Conservation (phyloP, 2,113 vertebrate species). For the Phaethornis superciliosus region DNA sequence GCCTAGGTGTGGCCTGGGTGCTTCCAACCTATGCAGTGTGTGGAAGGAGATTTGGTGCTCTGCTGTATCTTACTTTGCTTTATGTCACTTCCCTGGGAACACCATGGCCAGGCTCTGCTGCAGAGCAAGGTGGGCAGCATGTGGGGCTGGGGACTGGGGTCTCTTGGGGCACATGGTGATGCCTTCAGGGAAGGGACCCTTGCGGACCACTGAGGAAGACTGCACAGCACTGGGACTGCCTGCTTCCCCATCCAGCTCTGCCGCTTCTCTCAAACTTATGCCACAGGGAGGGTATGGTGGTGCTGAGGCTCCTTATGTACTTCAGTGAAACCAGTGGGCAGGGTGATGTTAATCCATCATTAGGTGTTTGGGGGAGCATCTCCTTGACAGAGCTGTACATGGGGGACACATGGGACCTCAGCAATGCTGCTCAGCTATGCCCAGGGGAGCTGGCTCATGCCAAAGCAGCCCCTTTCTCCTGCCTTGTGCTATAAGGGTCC, state of each 20-base stretch:
- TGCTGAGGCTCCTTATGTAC: neutral
- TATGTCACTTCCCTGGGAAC: neutral
- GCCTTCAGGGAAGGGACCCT: neutral
- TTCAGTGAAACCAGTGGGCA: neutral
- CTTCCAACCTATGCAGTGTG: accelerated
- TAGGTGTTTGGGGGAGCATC: neutral
- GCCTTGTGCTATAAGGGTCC: neutral
- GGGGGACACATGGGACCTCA: neutral
- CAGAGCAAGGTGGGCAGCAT: neutral
- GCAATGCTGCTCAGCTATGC: neutral
- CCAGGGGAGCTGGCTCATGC: neutral
- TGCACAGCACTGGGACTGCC: neutral
- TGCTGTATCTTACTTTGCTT: neutral
- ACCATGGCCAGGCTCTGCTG: neutral
- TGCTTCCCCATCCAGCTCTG: neutral
- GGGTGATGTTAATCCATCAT: neutral
- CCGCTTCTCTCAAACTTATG: neutral
- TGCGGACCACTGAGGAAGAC: accelerated
- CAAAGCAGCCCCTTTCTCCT: conserved; percentile 24
- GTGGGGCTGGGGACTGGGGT: neutral
- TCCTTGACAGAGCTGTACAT: neutral
- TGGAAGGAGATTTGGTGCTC: neutral
- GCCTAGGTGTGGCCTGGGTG: accelerated
- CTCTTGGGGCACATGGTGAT: neutral
- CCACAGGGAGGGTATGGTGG: neutral